Base-by-base conservation (phyloP, 2,888 invertebrate genomes). In the Gerris lacustris region DNA sequence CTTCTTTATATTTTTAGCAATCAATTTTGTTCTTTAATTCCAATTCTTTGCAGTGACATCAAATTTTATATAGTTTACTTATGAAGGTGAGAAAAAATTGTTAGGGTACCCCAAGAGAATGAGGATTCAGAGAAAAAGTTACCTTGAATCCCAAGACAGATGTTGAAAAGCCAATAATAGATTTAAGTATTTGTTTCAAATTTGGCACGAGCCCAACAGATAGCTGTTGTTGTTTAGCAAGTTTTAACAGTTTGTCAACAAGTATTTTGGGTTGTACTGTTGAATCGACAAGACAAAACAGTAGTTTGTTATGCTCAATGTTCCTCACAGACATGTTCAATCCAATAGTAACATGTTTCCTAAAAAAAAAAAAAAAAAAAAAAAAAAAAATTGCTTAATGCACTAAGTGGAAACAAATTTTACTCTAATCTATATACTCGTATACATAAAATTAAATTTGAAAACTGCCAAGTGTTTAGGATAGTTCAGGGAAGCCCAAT, bases 151-250 rank as follows among this genome's bases (percentile, higher is more conserved):
- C 82, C 69, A 84, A 75, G 71, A 82, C 82, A 76, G 80, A 80
- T 45, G 83, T 82, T 70, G 80, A 76, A 72, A 84, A 80, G 0
- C 83, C 83, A 79, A 83, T 82, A 73, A 79, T 76, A 0, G 47
- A 71, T 63, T 76, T 72, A 72, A 79, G 77, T 0, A 77, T 72
- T 73, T 77, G 77, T 72, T 79, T 81, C 6, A 84, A 77, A 66
- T 79, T 78, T 68, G 77, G 76, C n/a, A 83, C 74, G 75, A 84
- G 82, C 7, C 84, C 70, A 18, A 81, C 74, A 31, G 83, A 82
- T 69, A 83, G 75, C 66, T 78, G 75, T 6, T 76, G 77, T 6
- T 76, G 72, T 18, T 73, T 74, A 70, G 83, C 82, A 70, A 79
- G 76, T 74, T 81, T 80, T 43, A 83, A 75, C 5, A 83, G 71